Conservation (phyloP, 1,140 invertebrate genomes). For the Drosophila watanabei region DNA sequence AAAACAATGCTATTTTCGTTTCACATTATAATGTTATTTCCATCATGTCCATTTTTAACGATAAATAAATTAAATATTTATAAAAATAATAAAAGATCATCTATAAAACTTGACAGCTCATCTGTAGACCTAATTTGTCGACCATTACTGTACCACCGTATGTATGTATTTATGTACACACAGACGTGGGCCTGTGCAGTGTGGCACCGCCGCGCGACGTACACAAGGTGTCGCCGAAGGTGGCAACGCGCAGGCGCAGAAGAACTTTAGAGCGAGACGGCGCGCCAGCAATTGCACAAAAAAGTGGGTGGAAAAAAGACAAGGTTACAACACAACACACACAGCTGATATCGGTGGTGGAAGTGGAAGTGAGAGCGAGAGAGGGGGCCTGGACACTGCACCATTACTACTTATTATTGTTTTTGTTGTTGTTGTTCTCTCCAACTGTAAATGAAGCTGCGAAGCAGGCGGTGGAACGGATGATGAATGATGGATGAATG, state of each 20-base stretch:
- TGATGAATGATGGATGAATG: conserved; percentile 43
- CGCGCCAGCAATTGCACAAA: conserved; percentile 23
- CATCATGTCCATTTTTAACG: not conserved
- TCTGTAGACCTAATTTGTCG: not conserved
- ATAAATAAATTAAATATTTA: not conserved
- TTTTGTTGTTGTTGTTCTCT: conserved; percentile 27
- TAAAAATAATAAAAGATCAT: not conserved
- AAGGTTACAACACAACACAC: conserved; percentile 71
- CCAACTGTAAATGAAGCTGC: conserved; percentile 37
- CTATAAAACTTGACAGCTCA: not conserved
- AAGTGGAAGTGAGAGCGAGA: conserved; percentile 22
- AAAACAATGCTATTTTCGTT: not conserved
- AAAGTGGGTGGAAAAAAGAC: conserved; percentile 64
- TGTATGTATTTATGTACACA: not conserved
- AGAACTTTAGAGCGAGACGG: conserved; percentile 31
- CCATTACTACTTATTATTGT: conserved; percentile 43
- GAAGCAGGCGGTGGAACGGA: conserved; percentile 23
- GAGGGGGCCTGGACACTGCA: conserved; percentile 37
- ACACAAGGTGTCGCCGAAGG: conserved; percentile 54
- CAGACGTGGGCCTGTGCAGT: conserved; percentile 46
- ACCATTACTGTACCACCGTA: conserved; percentile 27
- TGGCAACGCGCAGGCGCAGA: conserved; percentile 61
- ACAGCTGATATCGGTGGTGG: conserved; percentile 65
- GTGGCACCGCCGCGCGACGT: conserved; percentile 54
- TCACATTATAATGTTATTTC: not conserved